These are phyloP conservation scores for Platalea minor DNA, from an alignment of 2,797 vertebrate species.

Conservation along the genomic window DNA sequence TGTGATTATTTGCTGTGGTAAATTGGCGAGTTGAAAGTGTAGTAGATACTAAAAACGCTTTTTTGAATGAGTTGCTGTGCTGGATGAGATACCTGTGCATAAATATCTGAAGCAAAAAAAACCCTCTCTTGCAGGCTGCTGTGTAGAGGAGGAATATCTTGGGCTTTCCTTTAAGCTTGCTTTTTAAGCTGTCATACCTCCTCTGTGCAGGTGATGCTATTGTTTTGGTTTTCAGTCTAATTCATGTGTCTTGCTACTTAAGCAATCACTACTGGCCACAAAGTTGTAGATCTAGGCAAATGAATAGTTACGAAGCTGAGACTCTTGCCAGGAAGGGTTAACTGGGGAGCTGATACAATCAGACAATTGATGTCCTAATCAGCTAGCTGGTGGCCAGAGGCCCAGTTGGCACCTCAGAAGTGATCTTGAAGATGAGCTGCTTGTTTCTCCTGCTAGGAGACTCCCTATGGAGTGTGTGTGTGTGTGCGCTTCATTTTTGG, in stretches of 20 bases:
- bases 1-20: neutral
- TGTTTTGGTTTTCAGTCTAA: neutral
- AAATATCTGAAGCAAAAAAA: neutral
- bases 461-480: neutral
- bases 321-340: neutral
- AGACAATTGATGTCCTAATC: neutral
- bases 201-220: neutral
- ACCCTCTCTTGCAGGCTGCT: neutral
- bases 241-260: neutral
- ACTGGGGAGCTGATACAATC: neutral
- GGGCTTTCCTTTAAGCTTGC: neutral
- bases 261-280: neutral
- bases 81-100: neutral
- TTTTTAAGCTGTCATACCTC: neutral
- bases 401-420: neutral
- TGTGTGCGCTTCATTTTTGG: accelerated
- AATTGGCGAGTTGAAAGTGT: neutral
- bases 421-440: neutral
- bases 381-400: neutral
- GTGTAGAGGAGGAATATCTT: no score
- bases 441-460: neutral
- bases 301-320: neutral
- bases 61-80: neutral
- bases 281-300: neutral
- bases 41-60: neutral